These are phyloP conservation scores for Silurus meridionalis DNA, from an alignment of 2,113 vertebrate species.

Conservation along the genomic window DNA sequence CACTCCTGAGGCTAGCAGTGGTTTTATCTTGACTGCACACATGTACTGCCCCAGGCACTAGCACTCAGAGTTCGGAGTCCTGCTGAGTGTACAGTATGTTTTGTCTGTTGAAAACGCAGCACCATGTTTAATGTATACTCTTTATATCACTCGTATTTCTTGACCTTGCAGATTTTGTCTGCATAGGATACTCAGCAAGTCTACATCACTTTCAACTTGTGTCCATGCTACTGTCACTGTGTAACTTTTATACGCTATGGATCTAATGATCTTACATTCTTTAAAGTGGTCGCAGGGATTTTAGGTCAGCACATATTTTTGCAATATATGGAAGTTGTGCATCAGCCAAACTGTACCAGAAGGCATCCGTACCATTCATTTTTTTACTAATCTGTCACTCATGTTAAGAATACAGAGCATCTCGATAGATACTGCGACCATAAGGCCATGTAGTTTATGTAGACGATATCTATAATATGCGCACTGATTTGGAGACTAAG, in stretches of 20 bases:
- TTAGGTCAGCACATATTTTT: background rate
- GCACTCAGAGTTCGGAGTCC: conserved; percentile 5
- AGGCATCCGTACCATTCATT: background rate
- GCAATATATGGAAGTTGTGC: background rate
- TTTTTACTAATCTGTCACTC: background rate
- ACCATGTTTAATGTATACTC: background rate
- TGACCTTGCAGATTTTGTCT: background rate
- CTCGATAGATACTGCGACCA: background rate
- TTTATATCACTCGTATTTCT: background rate
- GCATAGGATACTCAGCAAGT: background rate
- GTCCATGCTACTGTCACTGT: background rate
- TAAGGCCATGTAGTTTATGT: background rate
- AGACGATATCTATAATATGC: background rate
- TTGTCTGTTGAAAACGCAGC: background rate
- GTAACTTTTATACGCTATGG: background rate
- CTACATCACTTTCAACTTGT: background rate
- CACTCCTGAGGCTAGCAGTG: background rate
- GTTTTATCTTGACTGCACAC: conserved; percentile 28
- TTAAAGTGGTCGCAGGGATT: background rate
- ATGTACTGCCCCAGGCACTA: conserved; percentile 18
- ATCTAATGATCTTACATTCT: background rate
- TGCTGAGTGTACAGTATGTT: conserved; percentile 17
- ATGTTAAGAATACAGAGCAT: background rate
- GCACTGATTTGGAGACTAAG: background rate
- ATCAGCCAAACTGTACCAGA: background rate